Base-by-base conservation (phyloP, 2,888 invertebrate species). In the Apamea anceps region DNA sequence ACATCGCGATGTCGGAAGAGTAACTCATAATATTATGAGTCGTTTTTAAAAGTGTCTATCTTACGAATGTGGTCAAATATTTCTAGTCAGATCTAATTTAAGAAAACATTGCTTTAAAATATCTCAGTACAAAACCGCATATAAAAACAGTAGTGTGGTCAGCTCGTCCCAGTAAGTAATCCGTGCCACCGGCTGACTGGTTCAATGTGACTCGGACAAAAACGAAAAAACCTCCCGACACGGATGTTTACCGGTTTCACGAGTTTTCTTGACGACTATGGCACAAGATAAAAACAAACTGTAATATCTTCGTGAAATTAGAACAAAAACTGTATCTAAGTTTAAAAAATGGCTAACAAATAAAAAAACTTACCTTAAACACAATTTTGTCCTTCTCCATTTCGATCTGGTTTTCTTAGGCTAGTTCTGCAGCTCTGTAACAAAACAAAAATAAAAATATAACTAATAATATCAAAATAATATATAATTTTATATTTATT, bases 351-450 rank as follows among this genome's bases (percentile, higher is more conserved):
- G 2, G 8, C 28, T 60, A 21, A 67, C 63, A 76, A 32, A 1
- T n/a, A 48, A 13, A n/a, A 57, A 60, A 13, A 65, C 95, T 93
- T 93, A 96, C 96, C 96, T 95, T 96, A 85, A 96, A 96, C 25
- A 96, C 94, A 83, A 96, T 96, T 91, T 95, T 96, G 84, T 96
- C 96, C 87, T 95, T 96, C 79, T 96, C 96, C 96, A 96, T 96
- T 86, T 85, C 90, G 70, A 74, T 80, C 42, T 67, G 75, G 21
- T 79, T 70, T 70, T 68, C 45, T 83, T 82, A 77, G n/a, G 42
- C 68, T 82, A 70, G 72, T n/a, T 76, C 86, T 85, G 90, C 60
- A 87, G 87, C 81, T 77, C 89, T 89, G 88, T 54, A 89, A 88
- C 83, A 87, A 72, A 48, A 68, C 21, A 37, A 57, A 72, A 72